Evolutionary conservation across 2,888 invertebrate species (phyloP), one percentile per base, ranked within the genome.

Genomic region (Apocheima hispidaria): DNA sequence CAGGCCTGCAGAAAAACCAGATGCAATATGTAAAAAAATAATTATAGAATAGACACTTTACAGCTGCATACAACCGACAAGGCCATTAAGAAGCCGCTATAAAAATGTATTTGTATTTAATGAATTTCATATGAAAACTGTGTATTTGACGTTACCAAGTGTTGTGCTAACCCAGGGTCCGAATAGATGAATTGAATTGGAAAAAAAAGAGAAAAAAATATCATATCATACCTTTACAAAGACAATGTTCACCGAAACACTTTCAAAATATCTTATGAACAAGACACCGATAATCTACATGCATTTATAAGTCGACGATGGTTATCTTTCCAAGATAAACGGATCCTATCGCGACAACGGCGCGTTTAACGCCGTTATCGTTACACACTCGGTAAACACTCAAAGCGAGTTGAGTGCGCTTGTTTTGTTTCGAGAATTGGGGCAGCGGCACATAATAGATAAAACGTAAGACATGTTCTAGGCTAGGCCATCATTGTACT

Each of bases 331-430:
- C 2, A 5, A 33, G 60, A 60, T 60, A 60, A 60, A 60, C 60
- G 53, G 28, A 48, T 48, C 28, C 49, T 60, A 60, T 60, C 60
- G 35, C 51, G 28, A 51, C 28, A 53, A 53, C 53, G 59, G 30
- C 41, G 26, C 51, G 58, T 60, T 60, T 20, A 20, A 59, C 60
- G 61, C 26, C 56, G 61, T 48, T 56, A 61, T 50, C 50, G 38
- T 35, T 48, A 48, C 6, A n/a, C n/a, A n/a, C n/a, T n/a, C 6
- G 9, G 35, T 23, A 49, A 49, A 49, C 49, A 49, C 49, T 49
- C 23, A 2, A 49, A 21, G 49, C 18, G 44, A 7, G 26, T 21
- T 7, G 33, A 33, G 20, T 20, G 18, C 10, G 14, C 4, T 4
- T n/a, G 43, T 43, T 43, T 1, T 2, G n/a, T 4, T 14, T 5